Conservation (phyloP, 2,113 vertebrate genomes). For the Paralichthys olivaceus region DNA sequence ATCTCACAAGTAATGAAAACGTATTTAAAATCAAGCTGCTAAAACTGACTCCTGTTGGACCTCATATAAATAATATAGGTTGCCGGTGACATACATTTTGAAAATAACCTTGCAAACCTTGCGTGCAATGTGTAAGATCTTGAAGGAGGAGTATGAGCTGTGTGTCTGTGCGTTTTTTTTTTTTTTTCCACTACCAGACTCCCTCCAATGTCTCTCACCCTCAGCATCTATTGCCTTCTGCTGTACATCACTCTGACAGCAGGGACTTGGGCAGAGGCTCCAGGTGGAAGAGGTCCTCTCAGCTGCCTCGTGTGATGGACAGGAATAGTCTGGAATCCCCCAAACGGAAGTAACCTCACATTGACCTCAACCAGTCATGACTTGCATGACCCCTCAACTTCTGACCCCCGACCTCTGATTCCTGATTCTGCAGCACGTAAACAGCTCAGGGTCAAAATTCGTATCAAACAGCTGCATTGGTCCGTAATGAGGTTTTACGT, state of each 20-base stretch:
- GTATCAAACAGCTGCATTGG: constrained; percentile 12
- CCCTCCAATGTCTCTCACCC: constrained; percentile 46
- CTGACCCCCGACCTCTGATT: constrained; percentile 47
- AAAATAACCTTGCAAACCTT: constrained; percentile 30
- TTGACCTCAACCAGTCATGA: constrained; percentile 69
- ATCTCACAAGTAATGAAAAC: neutral
- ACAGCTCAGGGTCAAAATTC: constrained; percentile 36
- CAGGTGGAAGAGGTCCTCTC: constrained; percentile 55
- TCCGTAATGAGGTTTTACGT: neutral
- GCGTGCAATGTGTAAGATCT: constrained; percentile 7
- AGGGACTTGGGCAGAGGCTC: constrained; percentile 50
- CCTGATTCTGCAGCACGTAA: constrained; percentile 36
- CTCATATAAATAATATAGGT: neutral
- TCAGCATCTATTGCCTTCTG: constrained; percentile 62
- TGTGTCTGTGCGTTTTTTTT: neutral
- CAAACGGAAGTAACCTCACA: constrained; percentile 73
- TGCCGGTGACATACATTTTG: constrained; percentile 19
- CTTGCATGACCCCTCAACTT: constrained; percentile 57
- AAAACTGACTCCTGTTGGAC: neutral
- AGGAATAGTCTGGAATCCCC: constrained; percentile 63
- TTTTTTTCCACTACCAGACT: neutral
- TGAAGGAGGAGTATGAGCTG: constrained; percentile 10
- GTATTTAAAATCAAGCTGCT: neutral
- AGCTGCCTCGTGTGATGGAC: constrained; percentile 62
- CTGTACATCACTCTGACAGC: constrained; percentile 74